Conservation (phyloP, 2,888 invertebrate species). For the Lymantria dispar region DNA sequence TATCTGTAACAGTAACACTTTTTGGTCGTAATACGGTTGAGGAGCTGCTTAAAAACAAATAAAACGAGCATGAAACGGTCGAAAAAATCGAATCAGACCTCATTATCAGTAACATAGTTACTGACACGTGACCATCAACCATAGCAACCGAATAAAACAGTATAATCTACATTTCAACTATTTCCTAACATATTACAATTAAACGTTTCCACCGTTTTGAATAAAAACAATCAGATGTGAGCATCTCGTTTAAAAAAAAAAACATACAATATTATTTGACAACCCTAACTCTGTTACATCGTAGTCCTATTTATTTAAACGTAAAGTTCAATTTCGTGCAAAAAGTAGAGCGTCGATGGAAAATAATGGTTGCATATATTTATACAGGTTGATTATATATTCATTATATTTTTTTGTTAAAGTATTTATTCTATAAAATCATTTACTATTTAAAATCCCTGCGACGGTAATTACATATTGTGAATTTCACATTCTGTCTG, state of each 20-base stretch:
- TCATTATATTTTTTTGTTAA: background rate
- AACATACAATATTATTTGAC: conserved; percentile 14
- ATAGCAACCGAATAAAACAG: conserved; percentile 20
- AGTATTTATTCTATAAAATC: background rate
- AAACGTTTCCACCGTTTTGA: conserved; percentile 71
- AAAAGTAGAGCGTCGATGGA: conserved; percentile 15
- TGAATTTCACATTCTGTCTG: too few relatives aligned
- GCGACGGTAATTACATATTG: too few relatives aligned
- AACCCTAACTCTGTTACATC: background rate
- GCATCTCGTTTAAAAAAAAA: conserved; percentile 51
- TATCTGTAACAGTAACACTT: conserved; percentile 33
- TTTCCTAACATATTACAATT: conserved; percentile 62
- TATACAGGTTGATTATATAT: background rate
- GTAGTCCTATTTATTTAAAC: background rate
- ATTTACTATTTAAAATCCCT: too few relatives aligned
- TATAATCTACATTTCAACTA: conserved; percentile 46
- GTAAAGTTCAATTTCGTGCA: conserved; percentile 32
- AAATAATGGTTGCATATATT: conserved; percentile 25
- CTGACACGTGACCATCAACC: conserved; percentile 37
- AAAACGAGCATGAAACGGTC: conserved; percentile 33
- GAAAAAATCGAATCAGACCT: conserved; percentile 38
- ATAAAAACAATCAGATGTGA: conserved; percentile 73
- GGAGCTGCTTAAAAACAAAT: conserved; percentile 34
- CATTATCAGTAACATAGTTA: conserved; percentile 37
- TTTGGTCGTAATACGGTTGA: conserved; percentile 32